These are phyloP conservation scores for Caprella mutica DNA, from an alignment of 2,888 invertebrate genomes.

Conservation along the genomic window DNA sequence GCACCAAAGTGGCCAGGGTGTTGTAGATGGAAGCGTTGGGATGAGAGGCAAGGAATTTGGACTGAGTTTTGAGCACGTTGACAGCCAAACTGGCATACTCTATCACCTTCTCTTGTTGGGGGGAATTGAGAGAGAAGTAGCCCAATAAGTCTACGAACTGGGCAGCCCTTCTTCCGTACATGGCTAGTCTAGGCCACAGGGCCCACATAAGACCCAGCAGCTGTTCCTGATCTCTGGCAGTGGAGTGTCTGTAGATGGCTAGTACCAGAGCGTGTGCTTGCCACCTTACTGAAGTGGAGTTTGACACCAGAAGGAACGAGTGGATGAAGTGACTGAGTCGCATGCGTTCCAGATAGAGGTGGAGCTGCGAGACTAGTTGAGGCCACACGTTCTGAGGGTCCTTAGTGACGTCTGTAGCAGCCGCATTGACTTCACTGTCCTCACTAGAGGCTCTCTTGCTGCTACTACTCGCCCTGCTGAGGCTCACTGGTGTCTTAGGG, in stretches of 20 bases:
- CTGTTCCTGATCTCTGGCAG: conserved; percentile 60
- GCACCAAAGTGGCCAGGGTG: conserved; percentile 82
- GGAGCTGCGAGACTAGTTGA: background rate
- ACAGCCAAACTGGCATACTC: conserved; percentile 51
- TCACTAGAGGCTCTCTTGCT: conserved; percentile 30
- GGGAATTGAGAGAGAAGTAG: conserved; percentile 75
- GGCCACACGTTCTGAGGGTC: conserved; percentile 2
- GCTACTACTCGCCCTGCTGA: conserved; percentile 20
- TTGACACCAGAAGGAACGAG: conserved; percentile 84
- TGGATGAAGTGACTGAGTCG: conserved; percentile 61
- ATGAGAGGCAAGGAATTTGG: conserved; percentile 74
- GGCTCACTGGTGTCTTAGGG: background rate
- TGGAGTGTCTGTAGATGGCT: conserved; percentile 75
- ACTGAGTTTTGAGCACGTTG: conserved; percentile 72
- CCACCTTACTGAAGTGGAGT: conserved; percentile 85
- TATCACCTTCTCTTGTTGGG: conserved; percentile 35
- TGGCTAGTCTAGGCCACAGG: conserved; percentile 78
- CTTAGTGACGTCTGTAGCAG: conserved; percentile 40
- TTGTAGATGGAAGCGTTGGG: conserved; percentile 89
- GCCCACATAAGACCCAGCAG: conserved; percentile 77
- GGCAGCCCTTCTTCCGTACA: conserved; percentile 83
- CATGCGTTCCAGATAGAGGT: conserved; percentile 26
- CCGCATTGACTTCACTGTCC: conserved; percentile 40
- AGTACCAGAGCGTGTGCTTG: conserved; percentile 80
- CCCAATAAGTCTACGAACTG: conserved; percentile 95